Evolutionary conservation across 2,797 vertebrate species (phyloP).

Genomic region (Florisuga fusca): DNA sequence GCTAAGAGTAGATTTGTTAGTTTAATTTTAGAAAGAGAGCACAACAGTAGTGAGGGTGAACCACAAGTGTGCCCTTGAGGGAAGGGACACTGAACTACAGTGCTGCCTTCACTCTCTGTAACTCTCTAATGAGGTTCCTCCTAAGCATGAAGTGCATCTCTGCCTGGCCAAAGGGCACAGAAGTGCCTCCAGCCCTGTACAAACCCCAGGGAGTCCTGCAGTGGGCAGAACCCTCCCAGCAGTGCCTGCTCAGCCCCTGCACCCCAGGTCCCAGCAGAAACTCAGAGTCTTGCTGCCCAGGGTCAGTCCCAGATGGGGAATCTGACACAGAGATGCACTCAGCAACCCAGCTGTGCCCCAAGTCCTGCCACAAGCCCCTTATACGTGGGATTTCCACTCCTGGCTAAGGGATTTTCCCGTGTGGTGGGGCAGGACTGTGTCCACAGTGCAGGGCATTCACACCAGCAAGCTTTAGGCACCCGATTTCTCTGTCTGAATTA

Average conservation of each 20-base stretch:
- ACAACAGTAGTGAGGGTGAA: not conserved
- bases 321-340: not conserved
- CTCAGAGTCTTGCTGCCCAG: not conserved
- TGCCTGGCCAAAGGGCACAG: not conserved
- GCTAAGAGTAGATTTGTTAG: not conserved
- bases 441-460: constrained; percentile 6
- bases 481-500: constrained; percentile 2
- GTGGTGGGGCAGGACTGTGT: not conserved
- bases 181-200: not conserved
- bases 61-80: not conserved
- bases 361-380: not conserved
- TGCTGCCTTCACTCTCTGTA: not conserved
- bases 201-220: not conserved
- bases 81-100: not conserved
- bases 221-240: not conserved
- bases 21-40: constrained; percentile 34
- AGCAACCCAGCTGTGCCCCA: rapidly evolving
- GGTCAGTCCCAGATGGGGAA: not conserved
- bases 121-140: not conserved
- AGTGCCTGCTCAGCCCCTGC: not conserved
- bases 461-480: not conserved
- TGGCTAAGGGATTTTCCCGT: constrained; percentile 34
- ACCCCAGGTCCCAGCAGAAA: not conserved
- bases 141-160: not conserved
- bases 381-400: not conserved